Evolutionary conservation across 35 echinoderm and acorn worm genomes (phyloP), one percentile per base, ranked within the genome.

Genomic region (Diadema setosum): DNA sequence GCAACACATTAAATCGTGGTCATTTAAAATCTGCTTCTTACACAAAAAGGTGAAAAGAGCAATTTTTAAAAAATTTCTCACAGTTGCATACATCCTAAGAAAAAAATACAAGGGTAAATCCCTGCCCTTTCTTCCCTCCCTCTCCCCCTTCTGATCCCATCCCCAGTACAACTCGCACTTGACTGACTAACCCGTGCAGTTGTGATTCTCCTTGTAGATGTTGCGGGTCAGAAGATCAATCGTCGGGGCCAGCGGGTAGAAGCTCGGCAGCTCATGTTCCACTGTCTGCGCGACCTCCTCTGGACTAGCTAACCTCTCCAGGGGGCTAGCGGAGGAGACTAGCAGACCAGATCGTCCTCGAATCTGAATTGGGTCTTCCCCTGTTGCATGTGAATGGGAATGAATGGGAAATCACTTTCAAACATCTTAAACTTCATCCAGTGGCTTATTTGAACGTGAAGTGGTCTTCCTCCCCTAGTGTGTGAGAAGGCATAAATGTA

Each of bases 141-240:
- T n/a, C n/a, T n/a, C n/a, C n/a, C n/a, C n/a, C n/a, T n/a, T n/a
- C n/a, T n/a, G n/a, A n/a, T n/a, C n/a, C n/a, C n/a, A n/a, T n/a
- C n/a, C n/a, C n/a, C n/a, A n/a, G n/a, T n/a, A n/a, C n/a, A n/a
- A n/a, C n/a, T n/a, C n/a, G n/a, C n/a, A n/a, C n/a, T n/a, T n/a
- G n/a, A n/a, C n/a, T n/a, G 42, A 42, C 49, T 74, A 55, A 95
- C 93, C 93, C 75, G 93, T 17, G 60, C 90, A 95, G 44, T 95
- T 87, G 42, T 87, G 43, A 37, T 85, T 59, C 26, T 81, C 83
- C 84, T 95, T 86, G 55, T 91, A 95, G 18, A 95, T 75, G 81
- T 84, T 85, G 36, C 56, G 80, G 0, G 43, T 21, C 21, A 55
- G n/a, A 1, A 95, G 80, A 48, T 95, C 93, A 76, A 95, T 82